Percentiles rank a stretch among this genome's conserved stretches.
These are phyloP conservation scores for Resseliella maxima DNA, from an alignment of 2,888 invertebrate genomes.

Conservation along the genomic window DNA sequence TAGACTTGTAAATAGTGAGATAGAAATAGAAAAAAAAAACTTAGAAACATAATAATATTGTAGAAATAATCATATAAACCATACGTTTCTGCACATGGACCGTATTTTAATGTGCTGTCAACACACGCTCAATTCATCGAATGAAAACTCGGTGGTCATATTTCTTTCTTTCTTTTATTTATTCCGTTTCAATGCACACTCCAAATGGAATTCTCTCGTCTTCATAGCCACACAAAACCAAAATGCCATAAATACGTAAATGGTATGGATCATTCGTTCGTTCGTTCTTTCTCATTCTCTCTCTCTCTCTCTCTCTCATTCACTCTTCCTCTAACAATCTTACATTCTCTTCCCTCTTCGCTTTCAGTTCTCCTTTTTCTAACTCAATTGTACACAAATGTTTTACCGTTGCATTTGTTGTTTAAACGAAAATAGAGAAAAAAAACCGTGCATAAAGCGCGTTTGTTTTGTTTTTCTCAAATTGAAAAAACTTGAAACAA, in stretches of 20 bases:
- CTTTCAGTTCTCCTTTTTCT: no score
- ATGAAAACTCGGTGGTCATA: conserved; percentile 22
- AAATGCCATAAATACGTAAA: conserved; percentile 18
- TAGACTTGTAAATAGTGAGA: conserved; percentile 36
- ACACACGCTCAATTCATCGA: conserved; percentile 41
- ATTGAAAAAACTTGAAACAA: no score
- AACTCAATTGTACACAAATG: no score
- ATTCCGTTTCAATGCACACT: conserved; percentile 36
- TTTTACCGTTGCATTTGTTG: no score
- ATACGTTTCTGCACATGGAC: conserved; percentile 44
- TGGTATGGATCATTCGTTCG: no score
- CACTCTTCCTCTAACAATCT: no score
- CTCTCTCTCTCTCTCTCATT: not conserved
- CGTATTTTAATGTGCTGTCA: conserved; percentile 47
- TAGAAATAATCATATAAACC: conserved; percentile 31
- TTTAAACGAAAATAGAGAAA: no score
- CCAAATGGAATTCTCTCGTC: conserved; percentile 20
- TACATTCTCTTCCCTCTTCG: no score
- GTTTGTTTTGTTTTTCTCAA: no score
- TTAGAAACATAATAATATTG: no score
- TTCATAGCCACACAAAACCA: conserved; percentile 8
- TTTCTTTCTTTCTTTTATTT: not conserved
- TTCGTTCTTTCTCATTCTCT: not conserved
- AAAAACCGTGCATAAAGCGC: no score
- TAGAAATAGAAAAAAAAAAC: no score